Conservation (phyloP, 2,888 invertebrate species). For the Thera britannica region DNA sequence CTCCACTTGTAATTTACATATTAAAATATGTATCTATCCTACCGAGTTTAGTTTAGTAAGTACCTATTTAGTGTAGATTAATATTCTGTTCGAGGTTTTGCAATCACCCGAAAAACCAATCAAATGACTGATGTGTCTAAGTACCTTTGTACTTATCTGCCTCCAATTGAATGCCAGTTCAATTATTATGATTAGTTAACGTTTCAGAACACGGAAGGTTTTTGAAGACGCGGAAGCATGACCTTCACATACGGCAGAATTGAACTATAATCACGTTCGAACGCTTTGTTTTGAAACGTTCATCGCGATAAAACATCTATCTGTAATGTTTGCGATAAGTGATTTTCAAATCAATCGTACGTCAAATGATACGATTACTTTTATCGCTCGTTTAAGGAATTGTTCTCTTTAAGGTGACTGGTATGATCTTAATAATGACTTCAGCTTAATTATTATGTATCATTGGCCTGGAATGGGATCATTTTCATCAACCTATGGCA, state of each 20-base stretch:
- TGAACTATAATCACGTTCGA: slow-evolving; percentile 56
- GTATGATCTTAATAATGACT: background rate
- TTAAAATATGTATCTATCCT: too few relatives aligned
- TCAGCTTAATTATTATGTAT: too few relatives aligned
- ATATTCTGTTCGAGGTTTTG: too few relatives aligned
- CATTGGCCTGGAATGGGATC: too few relatives aligned
- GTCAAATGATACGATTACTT: slow-evolving; percentile 7
- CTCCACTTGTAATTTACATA: too few relatives aligned
- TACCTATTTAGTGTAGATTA: too few relatives aligned
- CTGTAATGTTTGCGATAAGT: slow-evolving; percentile 38
- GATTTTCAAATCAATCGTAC: slow-evolving; percentile 31
- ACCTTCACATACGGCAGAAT: slow-evolving; percentile 53
- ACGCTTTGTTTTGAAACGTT: slow-evolving; percentile 46
- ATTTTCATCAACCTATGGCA: too few relatives aligned
- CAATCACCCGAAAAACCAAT: slow-evolving; percentile 4
- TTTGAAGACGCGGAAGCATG: slow-evolving; percentile 49
- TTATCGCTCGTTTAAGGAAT: slow-evolving; percentile 4
- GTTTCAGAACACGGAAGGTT: slow-evolving; percentile 40
- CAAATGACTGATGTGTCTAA: slow-evolving; percentile 3
- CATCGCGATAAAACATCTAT: slow-evolving; percentile 42
- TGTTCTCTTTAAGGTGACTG: background rate
- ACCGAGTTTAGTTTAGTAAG: too few relatives aligned
- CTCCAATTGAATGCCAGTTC: slow-evolving; percentile 16
- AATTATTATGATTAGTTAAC: slow-evolving; percentile 30
- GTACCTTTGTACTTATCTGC: background rate